Percentiles rank a stretch among this genome's conserved stretches.
These are phyloP conservation scores for Drosophila bocqueti DNA, from an alignment of 1,140 invertebrate genomes.

Conservation along the genomic window DNA sequence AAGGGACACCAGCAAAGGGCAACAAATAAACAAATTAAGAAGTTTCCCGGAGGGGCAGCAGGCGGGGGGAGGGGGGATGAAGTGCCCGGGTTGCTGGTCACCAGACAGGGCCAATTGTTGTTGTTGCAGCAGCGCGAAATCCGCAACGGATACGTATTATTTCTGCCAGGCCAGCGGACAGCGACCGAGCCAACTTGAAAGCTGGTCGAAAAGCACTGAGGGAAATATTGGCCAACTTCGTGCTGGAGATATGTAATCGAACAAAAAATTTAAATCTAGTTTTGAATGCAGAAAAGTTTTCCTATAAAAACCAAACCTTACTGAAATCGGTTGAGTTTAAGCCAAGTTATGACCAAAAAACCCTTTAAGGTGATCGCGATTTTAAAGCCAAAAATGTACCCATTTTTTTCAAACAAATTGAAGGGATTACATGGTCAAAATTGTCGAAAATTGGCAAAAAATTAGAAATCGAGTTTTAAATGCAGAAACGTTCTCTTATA, in stretches of 20 bases:
- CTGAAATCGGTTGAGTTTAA: too few relatives aligned
- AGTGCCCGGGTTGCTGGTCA: background rate
- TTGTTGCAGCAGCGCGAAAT: constrained; percentile 39
- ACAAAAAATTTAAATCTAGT: too few relatives aligned
- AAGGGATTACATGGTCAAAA: too few relatives aligned
- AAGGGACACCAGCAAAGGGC: constrained; percentile 36
- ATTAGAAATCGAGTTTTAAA: too few relatives aligned
- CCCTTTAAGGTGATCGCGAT: too few relatives aligned
- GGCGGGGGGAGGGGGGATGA: background rate
- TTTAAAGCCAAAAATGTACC: too few relatives aligned
- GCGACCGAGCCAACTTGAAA: constrained; percentile 9
- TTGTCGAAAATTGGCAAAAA: too few relatives aligned
- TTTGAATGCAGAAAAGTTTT: too few relatives aligned
- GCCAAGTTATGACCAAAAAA: too few relatives aligned
- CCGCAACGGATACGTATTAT: constrained; percentile 78
- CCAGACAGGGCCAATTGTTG: constrained; percentile 2
- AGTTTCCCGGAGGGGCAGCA: constrained; percentile 16
- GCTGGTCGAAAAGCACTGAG: background rate
- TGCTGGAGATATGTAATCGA: background rate
- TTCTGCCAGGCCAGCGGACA: constrained; percentile 66
- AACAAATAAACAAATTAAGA: constrained; percentile 82
- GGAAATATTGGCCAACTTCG: background rate
- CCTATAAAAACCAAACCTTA: too few relatives aligned
- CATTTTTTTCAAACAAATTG: too few relatives aligned
- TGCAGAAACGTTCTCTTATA: too few relatives aligned